A percentile compares a stretch with the other conserved stretches of the same genome.
These are phyloP conservation scores for Amia ocellicauda DNA, from an alignment of 2,113 vertebrate species.

Conservation along the genomic window DNA sequence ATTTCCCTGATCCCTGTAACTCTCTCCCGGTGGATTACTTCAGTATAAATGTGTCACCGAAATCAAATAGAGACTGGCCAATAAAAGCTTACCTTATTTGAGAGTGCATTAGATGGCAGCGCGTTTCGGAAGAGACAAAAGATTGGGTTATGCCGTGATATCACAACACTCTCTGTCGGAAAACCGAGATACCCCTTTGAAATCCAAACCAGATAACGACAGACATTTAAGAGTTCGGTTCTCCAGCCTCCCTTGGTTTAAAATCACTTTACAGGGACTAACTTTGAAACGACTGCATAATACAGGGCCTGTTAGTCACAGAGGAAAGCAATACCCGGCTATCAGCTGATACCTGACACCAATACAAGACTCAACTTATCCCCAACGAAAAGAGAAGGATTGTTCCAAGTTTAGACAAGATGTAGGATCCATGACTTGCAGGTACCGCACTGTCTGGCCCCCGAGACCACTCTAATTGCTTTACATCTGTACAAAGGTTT, in stretches of 20 bases:
- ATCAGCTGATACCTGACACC: constrained; percentile 85
- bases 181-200: constrained; percentile 42
- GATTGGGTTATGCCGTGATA: constrained; percentile 44
- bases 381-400: constrained; percentile 82
- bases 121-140: no score
- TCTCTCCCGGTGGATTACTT: no score
- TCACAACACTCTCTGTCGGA: constrained; percentile 50
- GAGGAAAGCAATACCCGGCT: constrained; percentile 71
- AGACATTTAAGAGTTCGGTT: constrained; percentile 49
- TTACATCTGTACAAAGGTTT: constrained; percentile 99
- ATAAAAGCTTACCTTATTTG: no score
- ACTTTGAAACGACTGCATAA: constrained; percentile 59
- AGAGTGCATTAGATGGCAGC: no score
- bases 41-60: no score
- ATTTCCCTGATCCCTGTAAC: no score
- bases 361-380: constrained; percentile 81
- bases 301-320: constrained; percentile 64
- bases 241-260: neutral
- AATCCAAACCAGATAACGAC: constrained; percentile 45
- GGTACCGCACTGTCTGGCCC: constrained; percentile 80
- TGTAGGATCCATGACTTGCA: constrained; percentile 83
- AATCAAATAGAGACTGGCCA: no score
- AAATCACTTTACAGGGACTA: constrained; percentile 48
- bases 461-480: constrained; percentile 94
- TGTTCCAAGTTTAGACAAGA: constrained; percentile 88